phyloP scores from a whole-genome alignment of 1,140 invertebrate genomes.

The Drosophila novamexicana region DNA sequence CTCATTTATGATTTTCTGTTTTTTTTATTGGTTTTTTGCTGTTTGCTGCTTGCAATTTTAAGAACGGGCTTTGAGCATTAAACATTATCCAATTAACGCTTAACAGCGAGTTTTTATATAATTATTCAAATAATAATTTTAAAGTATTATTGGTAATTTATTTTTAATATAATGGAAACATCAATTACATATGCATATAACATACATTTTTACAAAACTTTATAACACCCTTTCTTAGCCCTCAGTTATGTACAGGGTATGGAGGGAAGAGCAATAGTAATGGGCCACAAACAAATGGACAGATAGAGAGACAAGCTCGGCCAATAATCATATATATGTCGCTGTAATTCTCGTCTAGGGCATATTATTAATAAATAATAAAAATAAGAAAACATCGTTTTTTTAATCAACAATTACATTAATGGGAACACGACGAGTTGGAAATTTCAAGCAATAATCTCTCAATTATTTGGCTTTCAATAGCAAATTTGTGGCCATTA shows the following conservation, averaged over 20 bases:
- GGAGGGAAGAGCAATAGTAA: neutral
- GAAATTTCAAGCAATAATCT: conserved; percentile 10
- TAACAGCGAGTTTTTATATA: too few relatives aligned
- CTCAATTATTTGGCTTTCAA: conserved; percentile 7
- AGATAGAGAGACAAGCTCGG: neutral
- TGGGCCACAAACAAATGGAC: neutral
- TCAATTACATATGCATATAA: neutral
- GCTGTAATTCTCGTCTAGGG: conserved; percentile 19
- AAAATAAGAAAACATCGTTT: neutral
- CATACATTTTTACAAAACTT: too few relatives aligned
- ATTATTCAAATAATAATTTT: too few relatives aligned
- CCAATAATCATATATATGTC: conserved; percentile 1
- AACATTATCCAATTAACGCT: too few relatives aligned
- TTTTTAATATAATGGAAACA: too few relatives aligned
- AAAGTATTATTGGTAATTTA: too few relatives aligned
- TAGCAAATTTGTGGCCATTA: neutral
- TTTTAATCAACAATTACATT: conserved; percentile 6
- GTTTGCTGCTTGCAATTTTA: too few relatives aligned
- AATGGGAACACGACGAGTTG: neutral
- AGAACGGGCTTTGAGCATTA: too few relatives aligned
- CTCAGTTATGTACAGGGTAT: conserved; percentile 6
- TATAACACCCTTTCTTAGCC: neutral
- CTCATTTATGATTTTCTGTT: too few relatives aligned
- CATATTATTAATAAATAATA: conserved; percentile 17
- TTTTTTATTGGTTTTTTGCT: too few relatives aligned